Evolutionary conservation across 2,888 invertebrate genomes (phyloP), one percentile per base, ranked within the genome.

Genomic region (Orthosia incerta): DNA sequence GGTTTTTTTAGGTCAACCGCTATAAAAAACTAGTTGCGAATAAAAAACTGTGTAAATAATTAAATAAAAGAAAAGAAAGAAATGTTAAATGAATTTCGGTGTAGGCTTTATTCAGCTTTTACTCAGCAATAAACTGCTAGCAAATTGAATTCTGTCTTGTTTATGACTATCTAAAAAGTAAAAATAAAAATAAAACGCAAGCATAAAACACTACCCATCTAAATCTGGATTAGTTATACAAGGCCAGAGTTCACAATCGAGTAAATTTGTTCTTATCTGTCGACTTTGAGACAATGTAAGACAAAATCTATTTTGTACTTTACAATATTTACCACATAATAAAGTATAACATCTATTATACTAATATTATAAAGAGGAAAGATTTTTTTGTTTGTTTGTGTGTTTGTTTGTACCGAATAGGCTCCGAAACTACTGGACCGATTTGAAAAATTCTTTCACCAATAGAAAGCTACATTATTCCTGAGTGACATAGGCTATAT

Each of bases 111-210:
- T 67, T 67, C n/a, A 26, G 39, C 50, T 63, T 86, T 78, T 50
- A 71, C 45, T 63, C 56, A 31, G 69, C 76, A 71, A 72, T 79
- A 83, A 79, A 79, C 63, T 72, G 63, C 53, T 64, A 20, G 59
- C 57, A 73, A 79, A 79, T 83, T 79, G 74, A 79, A 79, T 79
- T 83, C 53, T 46, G 55, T 50, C 50, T 60, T 48, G 23, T 83
- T 83, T 83, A 80, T 80, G 61, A 53, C 66, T 68, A 64, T 48
- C 64, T 55, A 57, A 69, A 66, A 56, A 62, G 23, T 48, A 70
- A 74, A 83, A 60, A 80, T 45, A 70, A 74, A 83, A 60, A 80
- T 66, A 83, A n/a, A 83, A 80, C 46, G 51, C 63, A 18, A 60
- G 66, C 59, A 64, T 75, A 74, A 80, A 74, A 69, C 73, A 66